Evolutionary conservation across 2,113 vertebrate genomes (phyloP), one percentile per base, ranked within the genome.

Genomic region (Merops nubicus): DNA sequence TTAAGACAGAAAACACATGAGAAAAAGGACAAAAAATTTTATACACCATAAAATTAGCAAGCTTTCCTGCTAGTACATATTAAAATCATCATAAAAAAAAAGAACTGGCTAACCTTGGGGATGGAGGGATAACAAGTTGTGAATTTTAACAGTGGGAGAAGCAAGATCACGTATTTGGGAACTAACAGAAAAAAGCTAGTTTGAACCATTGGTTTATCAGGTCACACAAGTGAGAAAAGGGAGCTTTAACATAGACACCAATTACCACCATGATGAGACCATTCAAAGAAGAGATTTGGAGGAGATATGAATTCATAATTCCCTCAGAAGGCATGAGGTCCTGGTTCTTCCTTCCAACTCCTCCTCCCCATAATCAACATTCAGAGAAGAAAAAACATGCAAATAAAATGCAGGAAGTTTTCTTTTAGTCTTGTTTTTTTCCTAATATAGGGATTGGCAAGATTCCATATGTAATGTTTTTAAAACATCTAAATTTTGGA

Each of bases 281-380:
- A 56, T 29, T 69, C 23, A 51, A 70, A 87, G 20, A 54, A 6
- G 10, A 5, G 6, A 73, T 38, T 28, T 43, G 45, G 20, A 54
- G 7, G 10, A 5, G 6, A 73, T 38, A 28, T 43, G 45, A 70
- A 81, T 63, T 65, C 60, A 75, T n/a, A 88, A 78, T 34, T n/a
- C n/a, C n/a, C 28, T 70, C 5, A 51, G 9, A 38, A 0, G 1
- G 17, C 21, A 45, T 5, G 7, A 79, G 2, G 77, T 60, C 14
- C 70, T 38, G 5, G 6, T 82, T 15, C 19, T 15, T 64, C 21
- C 31, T 88, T n/a, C 23, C 2, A 5, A 31, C 56, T 72, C 43
- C 31, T 91, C 5, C 12, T 9, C 28, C 15, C 28, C 23, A 4
- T 28, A 56, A 91, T 23, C 40, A 68, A 18, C 10, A 31, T 59